Evolutionary conservation across 2,113 vertebrate species (phyloP), one percentile per base, ranked within the genome.

Genomic region (Thymallus thymallus): DNA sequence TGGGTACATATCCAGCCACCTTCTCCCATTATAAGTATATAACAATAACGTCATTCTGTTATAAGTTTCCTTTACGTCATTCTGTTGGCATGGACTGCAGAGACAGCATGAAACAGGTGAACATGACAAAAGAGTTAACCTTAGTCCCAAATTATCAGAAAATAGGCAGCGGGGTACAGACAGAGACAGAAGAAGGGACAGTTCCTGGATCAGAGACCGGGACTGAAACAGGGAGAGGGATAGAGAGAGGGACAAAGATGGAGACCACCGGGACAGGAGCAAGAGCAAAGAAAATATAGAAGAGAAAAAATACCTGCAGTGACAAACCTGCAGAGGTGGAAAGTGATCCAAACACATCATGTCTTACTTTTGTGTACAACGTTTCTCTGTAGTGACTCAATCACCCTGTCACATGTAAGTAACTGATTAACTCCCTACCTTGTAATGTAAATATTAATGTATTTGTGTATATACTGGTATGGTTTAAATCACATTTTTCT

Each of bases 241-340:
- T 0, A 62, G 92, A 26, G 91, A 93, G 16, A 18, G 30, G n/a
- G 73, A 85, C 20, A 82, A 71, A 68, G 93, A 95, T 0, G 68
- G 88, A 71, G 93, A 93, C 13, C 87, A 92, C 0, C 94, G 63
- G 75, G 92, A 95, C 3, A 90, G 65, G 88, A 94, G 32, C 83
- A 92, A 14, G 91, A 95, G 94, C 71, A 90, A 83, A 72, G 95
- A 96, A 56, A 92, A 69, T 5, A 76, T 85, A 22, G 94, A 95
- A 46, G 96, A 96, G 18, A 87, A 74, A n/a, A 96, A 94, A 77
- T n/a, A n/a, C n/a, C n/a, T n/a, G 95, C 96, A 45, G 76, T 71
- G 89, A 87, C 6, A 95, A 94, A 78, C 78, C 90, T 45, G 20
- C 86, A 0, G 92, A 94, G 61, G 41, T 77, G 4, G 92, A 92